Evolutionary conservation across 2,797 vertebrate genomes (phyloP), one percentile per base, ranked within the genome.

Genomic region (Falco concolor): DNA sequence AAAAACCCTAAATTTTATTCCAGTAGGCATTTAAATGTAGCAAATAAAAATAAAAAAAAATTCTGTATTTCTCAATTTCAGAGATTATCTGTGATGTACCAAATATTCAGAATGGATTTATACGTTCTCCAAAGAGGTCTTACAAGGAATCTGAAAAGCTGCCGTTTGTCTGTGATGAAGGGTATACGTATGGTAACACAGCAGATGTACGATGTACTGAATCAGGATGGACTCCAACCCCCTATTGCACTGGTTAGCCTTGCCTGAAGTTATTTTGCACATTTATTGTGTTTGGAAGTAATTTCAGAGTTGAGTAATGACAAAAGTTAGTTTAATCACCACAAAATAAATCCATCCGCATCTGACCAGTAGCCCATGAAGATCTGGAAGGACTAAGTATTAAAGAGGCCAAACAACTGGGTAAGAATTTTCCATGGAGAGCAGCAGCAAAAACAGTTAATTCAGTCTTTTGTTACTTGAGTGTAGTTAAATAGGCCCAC

Each of bases 171-270:
- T 97, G 96, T 84, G 3, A 88, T 5, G 22, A 86, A 32, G 90
- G 95, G 61, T 96, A 97, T 53, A 86, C 20, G 21, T 36, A 90
- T 0, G 24, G 69, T 25, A 73, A 81, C 82, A 94, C 76, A 91
- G 45, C 76, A 84, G 76, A 82, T 57, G 15, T 10, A 22, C 21
- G 4, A 10, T 97, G 96, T 75, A 94, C 96, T 30, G 93, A 57
- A 63, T 76, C 22, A 1, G 96, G 96, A 79, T 97, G 96, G 96
- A 90, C 25, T 86, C 96, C 96, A 69, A 44, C 5, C 13, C 96
- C 95, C n/a, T 72, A 36, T 23, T 97, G 96, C 67, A 88, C 3
- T 20, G 93, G 96, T 97, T 38, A 94, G 95, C 54, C 54, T 82
- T 78, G 9, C 28, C 45, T 81, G 23, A 70, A 64, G 28, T 28